phyloP scores from a whole-genome alignment of 1,140 invertebrate genomes.

The Arctopsyche grandis region DNA sequence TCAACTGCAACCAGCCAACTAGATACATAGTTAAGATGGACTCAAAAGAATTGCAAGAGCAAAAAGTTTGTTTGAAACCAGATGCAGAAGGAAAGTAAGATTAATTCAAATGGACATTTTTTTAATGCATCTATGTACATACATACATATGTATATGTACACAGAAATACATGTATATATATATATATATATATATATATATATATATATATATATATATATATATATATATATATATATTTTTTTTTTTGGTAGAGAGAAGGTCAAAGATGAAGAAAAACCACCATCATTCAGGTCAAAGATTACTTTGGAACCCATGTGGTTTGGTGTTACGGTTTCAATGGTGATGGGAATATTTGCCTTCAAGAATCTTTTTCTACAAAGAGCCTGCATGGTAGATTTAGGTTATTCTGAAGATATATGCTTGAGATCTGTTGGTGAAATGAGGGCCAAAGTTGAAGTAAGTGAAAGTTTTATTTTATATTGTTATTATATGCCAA shows the following conservation, averaged over 20 bases:
- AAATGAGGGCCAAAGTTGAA: slow-evolving; percentile 39
- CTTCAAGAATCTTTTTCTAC: slow-evolving; percentile 47
- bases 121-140: neutral
- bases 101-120: neutral
- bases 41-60: slow-evolving; percentile 5
- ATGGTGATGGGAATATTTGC: slow-evolving; percentile 32
- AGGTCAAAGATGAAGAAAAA: neutral
- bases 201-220: neutral
- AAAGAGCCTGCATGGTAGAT: slow-evolving; percentile 50
- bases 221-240: neutral
- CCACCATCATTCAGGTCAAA: slow-evolving; percentile 28
- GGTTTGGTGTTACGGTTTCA: slow-evolving; percentile 38
- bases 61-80: neutral
- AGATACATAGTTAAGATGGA: neutral
- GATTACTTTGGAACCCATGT: slow-evolving; percentile 50
- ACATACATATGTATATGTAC: neutral
- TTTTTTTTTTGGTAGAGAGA: neutral
- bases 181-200: neutral
- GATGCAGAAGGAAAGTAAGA: neutral
- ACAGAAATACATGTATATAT: neutral
- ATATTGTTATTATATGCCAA: no score
- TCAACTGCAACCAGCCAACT: neutral
- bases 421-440: slow-evolving; percentile 23
- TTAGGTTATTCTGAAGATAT: slow-evolving; percentile 49
- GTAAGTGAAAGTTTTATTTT: slow-evolving; percentile 32